Base-by-base conservation (phyloP, 2,797 vertebrate genomes). In the Ptychadena robeensis region DNA sequence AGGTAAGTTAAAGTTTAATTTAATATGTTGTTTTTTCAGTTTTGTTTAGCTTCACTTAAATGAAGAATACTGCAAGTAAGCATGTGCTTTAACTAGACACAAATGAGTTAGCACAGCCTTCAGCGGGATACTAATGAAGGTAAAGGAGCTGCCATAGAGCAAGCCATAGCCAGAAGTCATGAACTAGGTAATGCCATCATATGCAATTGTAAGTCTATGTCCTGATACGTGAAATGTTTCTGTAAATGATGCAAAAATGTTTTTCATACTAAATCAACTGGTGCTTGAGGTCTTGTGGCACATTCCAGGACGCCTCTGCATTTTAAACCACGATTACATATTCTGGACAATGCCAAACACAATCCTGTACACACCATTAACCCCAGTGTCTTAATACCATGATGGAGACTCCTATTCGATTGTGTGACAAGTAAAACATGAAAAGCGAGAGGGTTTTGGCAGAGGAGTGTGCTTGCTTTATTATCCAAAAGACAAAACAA, bases 401-500 rank as follows among this genome's bases (percentile, higher is more conserved):
- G 70, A 74, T 44, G 69, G 35, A 79, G 75, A 68, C 65, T 73
- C 40, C 31, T 69, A 34, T 66, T 80, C 37, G 59, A 79, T 67
- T 73, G 59, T 67, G 44, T 73, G 61, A 75, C 48, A 80, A 80
- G 73, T 28, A 34, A 80, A 74, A 80, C 77, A 74, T 74, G 82
- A 68, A 80, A 80, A 84, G 63, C 59, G 71, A 84, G 76, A 74
- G 35, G n/a, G 64, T 69, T 72, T 61, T 80, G 82, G 77, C 76
- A 74, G 35, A 30, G 18, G 22, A 25, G 11, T 25, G 4, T 53
- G 65, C 31, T 44, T 83, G 40, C 59, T 66, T 75, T 80, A 80
- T 84, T 84, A 73, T 84, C 82, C 71, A 84, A 75, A 69, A 84
- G 77, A 80, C 82, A 84, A 74, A 84, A 84, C 82, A 84, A 61